A percentile compares a stretch with the other conserved stretches of the same genome.
phyloP scores from a whole-genome alignment of 2,113 vertebrate species.

The human region GRCh38 chr17:68909501-68910000 shows the following conservation, averaged over 20 bases:
- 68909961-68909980: neutral
- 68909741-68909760: neutral
- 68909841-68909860: neutral
- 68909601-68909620: neutral
- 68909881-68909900: neutral
- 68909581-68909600: neutral
- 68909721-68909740: neutral
- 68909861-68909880: neutral
- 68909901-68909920: neutral
- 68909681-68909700: neutral
- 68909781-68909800: neutral
- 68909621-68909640: neutral
- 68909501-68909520: neutral
- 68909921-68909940: neutral
- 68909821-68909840: neutral
- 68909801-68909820: neutral
- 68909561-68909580: neutral
- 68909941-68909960: neutral
- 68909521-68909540: neutral
- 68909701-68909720: neutral
- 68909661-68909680: neutral
- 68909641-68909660: neutral
- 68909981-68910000: neutral
- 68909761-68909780: neutral
- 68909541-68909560: no score